Evolutionary conservation across 2,888 invertebrate species (phyloP), one percentile per base, ranked within the genome.

Genomic region (Stegophylla sp.): DNA sequence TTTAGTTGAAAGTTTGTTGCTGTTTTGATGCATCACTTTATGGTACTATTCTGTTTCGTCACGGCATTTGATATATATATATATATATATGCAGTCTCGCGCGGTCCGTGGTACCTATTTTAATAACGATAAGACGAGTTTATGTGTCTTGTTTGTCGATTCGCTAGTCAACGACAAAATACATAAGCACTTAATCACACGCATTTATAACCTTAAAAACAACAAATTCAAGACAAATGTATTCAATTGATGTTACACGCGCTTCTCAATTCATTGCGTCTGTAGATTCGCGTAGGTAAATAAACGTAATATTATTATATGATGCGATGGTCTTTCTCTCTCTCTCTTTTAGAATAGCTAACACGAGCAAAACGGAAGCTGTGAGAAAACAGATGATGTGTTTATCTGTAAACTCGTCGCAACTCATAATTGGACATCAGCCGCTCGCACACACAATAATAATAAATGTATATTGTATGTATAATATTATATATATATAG

Each of bases 371-470:
- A 34, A 48, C 28, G 48, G 48, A 48, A 69, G 48, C 13, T 28
- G 28, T 12, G 12, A n/a, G 28, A 45, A 69, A 12, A 69, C 28
- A 20, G 20, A 3, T n/a, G 34, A 3, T 13, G 13, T 34, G 51
- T 51, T 69, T 28, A 69, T 69, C 28, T 51, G n/a, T 51, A 69
- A 69, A 69, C 48, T n/a, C n/a, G 48, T 51, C 48, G 28, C 48
- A n/a, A 5, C n/a, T 13, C 28, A 51, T 53, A 69, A 69, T 69
- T 69, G 51, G 69, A 69, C 51, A 69, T 69, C 34, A 34, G 34
- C 51, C 51, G 51, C 23, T 20, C 17, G 56, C 20, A 20, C 56
- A 56, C 20, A 56, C 20, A 56, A 48, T 48, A 48, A 48, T 48
- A 48, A 56, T 56, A n/a, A n/a, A 56, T 56, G 23, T 34, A 34